These are phyloP conservation scores for Drosophila bocqueti DNA, from an alignment of 1,140 invertebrate species.

Conservation along the genomic window DNA sequence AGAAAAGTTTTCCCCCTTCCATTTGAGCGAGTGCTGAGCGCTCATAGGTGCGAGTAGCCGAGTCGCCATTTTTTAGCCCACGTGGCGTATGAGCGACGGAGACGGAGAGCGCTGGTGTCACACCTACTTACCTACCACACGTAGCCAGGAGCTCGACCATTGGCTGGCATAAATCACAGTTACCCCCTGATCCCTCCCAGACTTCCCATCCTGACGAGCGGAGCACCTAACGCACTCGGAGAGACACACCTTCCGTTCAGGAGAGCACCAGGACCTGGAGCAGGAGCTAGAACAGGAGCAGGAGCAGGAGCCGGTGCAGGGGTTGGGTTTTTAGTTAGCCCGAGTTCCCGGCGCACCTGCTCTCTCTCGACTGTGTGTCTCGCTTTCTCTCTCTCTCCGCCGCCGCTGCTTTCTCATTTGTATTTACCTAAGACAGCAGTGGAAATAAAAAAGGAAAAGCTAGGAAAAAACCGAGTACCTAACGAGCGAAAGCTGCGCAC, in stretches of 20 bases:
- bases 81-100: constrained; percentile 65
- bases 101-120: constrained; percentile 71
- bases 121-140: constrained; percentile 72
- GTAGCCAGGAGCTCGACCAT: constrained; percentile 79
- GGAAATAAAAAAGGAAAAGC: constrained; percentile 42
- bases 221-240: constrained; percentile 68
- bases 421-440: constrained; percentile 82
- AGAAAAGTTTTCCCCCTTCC: constrained; percentile 70
- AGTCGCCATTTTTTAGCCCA: constrained; percentile 78
- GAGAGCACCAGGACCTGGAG: constrained; percentile 19
- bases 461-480: constrained; percentile 61
- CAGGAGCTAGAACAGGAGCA: background rate
- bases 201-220: constrained; percentile 31
- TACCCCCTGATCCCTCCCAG: constrained; percentile 15
- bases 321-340: constrained; percentile 36
- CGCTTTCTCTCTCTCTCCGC: constrained; percentile 36
- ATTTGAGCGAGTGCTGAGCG: constrained; percentile 35
- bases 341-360: constrained; percentile 62
- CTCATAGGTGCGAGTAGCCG: constrained; percentile 66
- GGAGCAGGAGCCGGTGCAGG: constrained; percentile 9
- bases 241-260: constrained; percentile 70
- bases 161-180: constrained; percentile 84
- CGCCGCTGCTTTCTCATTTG: constrained; percentile 69
- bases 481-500: constrained; percentile 73
- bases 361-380: constrained; percentile 48